Base-by-base conservation (phyloP, 2,113 vertebrate species). In the Siphamia tubifer region DNA sequence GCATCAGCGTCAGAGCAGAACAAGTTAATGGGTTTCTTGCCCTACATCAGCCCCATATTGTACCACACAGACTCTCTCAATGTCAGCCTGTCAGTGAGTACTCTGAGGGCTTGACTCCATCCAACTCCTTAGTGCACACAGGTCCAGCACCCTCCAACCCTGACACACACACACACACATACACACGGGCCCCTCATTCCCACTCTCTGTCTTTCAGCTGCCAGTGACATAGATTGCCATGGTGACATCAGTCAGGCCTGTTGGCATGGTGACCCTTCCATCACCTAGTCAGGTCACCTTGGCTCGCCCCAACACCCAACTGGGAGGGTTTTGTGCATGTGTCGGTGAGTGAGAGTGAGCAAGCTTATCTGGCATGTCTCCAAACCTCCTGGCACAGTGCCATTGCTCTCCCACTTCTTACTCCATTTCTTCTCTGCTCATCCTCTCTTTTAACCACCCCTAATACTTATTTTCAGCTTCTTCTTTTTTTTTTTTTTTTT, bases 241-340 rank as follows among this genome's bases (percentile, higher is more conserved):
- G 0, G 65, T 77, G 79, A 78, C 77, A 77, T 83, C 63, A 79
- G 58, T 74, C 76, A 77, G 58, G 39, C 66, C 72, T 20, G 64
- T 76, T 82, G 83, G 82, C 83, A 86, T 62, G 73, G 74, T 81
- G 87, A 87, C 82, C 82, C 80, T 53, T 12, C 60, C 61, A 28
- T 85, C 78, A 82, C 85, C 85, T 72, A 30, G 62, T 51, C 42
- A 30, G 81, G 83, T 89, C 83, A 87, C 85, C 83, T 85, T 89
- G 77, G 52, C 57, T 63, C 39, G 35, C 53, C 70, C 43, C 30
- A 42, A 57, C 72, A 57, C 64, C 74, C 71, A 27, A 55, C 48
- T 35, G 70, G 42, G 56, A 61, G 48, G 13, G 45, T 27, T 58
- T 19, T 28, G 56, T 55, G 17, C 2, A 13, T 38, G 1, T 65